Conservation (phyloP, 2,113 vertebrate genomes). For the Prietella phreatophila region DNA sequence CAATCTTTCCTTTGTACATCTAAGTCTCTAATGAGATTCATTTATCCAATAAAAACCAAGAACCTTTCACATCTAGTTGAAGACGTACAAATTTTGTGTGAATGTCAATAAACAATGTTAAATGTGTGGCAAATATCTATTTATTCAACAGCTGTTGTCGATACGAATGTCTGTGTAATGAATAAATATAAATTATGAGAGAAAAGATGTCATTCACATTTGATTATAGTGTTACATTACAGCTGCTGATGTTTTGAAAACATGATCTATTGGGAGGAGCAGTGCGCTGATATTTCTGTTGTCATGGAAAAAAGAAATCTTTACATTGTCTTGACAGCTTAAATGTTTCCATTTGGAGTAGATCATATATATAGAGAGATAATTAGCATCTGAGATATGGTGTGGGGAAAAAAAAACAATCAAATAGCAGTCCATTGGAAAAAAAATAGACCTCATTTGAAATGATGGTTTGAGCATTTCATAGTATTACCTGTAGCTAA, state of each 20-base stretch:
- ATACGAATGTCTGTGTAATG: not conserved
- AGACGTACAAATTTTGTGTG: not conserved
- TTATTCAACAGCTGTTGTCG: not conserved
- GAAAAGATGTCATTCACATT: not conserved
- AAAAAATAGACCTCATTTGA: conserved; percentile 2
- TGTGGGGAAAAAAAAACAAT: not conserved
- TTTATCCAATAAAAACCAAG: not conserved
- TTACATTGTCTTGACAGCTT: conserved; percentile 12
- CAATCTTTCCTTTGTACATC: not conserved
- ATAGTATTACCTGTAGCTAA: not conserved
- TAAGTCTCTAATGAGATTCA: not conserved
- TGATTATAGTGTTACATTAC: conserved; percentile 5
- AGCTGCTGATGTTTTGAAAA: not conserved
- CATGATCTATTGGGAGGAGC: not conserved
- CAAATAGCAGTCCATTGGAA: not conserved
- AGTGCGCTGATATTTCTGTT: not conserved
- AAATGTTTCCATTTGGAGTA: not conserved
- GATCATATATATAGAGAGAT: not conserved
- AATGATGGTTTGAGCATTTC: not conserved
- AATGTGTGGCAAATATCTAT: not conserved
- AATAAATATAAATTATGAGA: not conserved
- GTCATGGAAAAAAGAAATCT: not conserved
- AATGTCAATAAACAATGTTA: not conserved
- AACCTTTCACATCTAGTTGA: not conserved
- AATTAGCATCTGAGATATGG: not conserved